Evolutionary conservation across 2,888 invertebrate species (phyloP), one percentile per base, ranked within the genome.

Genomic region (Callinectes sapidus): DNA sequence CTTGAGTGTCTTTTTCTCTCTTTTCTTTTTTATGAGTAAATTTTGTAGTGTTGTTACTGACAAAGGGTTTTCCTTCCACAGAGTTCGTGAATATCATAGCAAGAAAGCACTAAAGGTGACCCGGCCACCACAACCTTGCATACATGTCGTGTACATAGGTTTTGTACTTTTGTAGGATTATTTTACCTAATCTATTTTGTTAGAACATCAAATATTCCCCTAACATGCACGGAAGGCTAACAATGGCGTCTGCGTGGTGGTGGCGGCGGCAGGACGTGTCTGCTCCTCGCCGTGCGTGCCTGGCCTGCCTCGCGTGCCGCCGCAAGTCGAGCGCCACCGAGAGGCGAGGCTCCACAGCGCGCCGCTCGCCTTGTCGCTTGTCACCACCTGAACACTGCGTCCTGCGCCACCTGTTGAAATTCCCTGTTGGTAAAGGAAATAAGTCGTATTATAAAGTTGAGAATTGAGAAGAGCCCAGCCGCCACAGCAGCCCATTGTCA

Each of bases 21-120:
- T n/a, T 3, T 61, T 55, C 28, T 14, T 32, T 61, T 61, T 1
- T 32, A 6, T 18, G 16, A 14, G 61, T n/a, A 28, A 89, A 14
- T 28, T 18, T 0, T 35, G 1, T 28, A 28, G 13, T 89, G 55
- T n/a, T 61, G n/a, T 55, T n/a, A 55, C 32, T 54, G 23, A 13
- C 8, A 8, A 8, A 32, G 16, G 16, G 23, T 42, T 61, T 54
- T n/a, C 39, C 48, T 71, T 42, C 66, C 81, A 6, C 92, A 92
- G 92, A 92, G 91, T 92, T 92, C 77, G 92, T 91, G 48, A 92
- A 92, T 61, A 92, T 92, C 90, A 92, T 92, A 32, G 92, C 92
- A 77, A 92, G 92, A 91, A 92, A 92, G 61, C 90, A 92, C 71
- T 92, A 88, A 88, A 92, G 39, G 32, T 71, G 48, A 14, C 39